phyloP scores from a whole-genome alignment of 2,797 vertebrate genomes.

The Emys orbicularis region DNA sequence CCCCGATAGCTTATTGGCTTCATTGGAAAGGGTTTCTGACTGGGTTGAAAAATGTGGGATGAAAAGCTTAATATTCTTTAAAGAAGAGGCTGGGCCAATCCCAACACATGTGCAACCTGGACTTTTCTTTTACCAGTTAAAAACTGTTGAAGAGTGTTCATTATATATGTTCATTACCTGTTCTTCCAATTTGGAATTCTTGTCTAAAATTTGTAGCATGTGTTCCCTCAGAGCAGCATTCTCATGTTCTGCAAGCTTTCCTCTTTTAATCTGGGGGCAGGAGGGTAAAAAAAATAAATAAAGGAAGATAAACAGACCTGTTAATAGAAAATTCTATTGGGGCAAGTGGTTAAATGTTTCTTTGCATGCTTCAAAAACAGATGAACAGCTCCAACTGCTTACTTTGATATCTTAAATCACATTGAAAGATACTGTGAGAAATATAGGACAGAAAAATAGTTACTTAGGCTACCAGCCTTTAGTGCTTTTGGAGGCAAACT shows the following conservation, averaged over 20 bases:
- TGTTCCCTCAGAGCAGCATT: slow-evolving; percentile 85
- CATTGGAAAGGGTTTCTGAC: not conserved
- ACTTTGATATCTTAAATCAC: not conserved
- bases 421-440: not conserved
- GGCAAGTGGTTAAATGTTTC: not conserved
- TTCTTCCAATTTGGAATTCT: slow-evolving; percentile 86
- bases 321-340: slow-evolving; percentile 1
- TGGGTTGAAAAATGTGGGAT: not conserved
- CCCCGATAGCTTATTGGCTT: not conserved
- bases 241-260: slow-evolving; percentile 86
- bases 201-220: slow-evolving; percentile 89
- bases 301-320: not conserved
- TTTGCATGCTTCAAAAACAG: slow-evolving; percentile 3
- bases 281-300: slow-evolving; percentile 1
- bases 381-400: not conserved
- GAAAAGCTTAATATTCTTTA: not conserved
- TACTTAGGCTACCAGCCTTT: not conserved
- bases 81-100: slow-evolving; percentile 11
- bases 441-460: not conserved
- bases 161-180: slow-evolving; percentile 79
- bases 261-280: slow-evolving; percentile 82
- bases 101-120: not conserved
- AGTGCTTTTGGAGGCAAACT: slow-evolving; percentile 3
- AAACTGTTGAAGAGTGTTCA: not conserved
- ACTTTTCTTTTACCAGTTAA: not conserved